Base-by-base conservation (phyloP, 2,113 vertebrate genomes). In the Empidonax alnorum region DNA sequence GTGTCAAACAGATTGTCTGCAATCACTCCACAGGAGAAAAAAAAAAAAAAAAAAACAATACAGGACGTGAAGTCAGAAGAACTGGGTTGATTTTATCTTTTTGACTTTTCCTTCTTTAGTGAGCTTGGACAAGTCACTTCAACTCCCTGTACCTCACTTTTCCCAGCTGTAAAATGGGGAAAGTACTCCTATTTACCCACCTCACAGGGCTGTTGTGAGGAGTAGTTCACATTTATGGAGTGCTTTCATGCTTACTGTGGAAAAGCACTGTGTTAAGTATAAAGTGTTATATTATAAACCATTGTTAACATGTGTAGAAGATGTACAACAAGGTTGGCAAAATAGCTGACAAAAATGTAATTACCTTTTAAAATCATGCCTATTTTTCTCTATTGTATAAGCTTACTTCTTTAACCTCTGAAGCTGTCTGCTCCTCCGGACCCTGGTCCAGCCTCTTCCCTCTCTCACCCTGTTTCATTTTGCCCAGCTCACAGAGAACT, bases 151-250 rank as follows among this genome's bases (percentile, higher is more conserved):
- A 94, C 90, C 85, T 92, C 92, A 76, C 61, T 92, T 62, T 89
- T 89, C 84, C 68, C 42, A 87, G 27, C 33, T 79, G 46, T 62
- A 46, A 87, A 74, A 74, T 16, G 73, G 35, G 71, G 53, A 76
- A 14, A 91, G 28, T 68, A 27, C 6, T 55, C 8, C 41, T 31
- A 44, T 41, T 65, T 74, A 79, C 96, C 77, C 91, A 94, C 86
- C 89, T 96, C 95, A 90, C 79, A 94, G 91, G 91, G 84, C 14
- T 94, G 87, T 95, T 96, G 91, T 94, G 92, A 96, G 84, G 89
- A 88, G 23, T 23, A 4, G 3, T 62, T 75, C 56, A 73, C 42
- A 63, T 85, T 90, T 89, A 84, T 39, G 53, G 68, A 80, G 93
- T 87, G 86, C 82, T 90, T 91, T 77, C 84, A 75, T 30, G 28